Base-by-base conservation (phyloP, 1,140 invertebrate species). In the Mycetomoellerius zeteki region DNA sequence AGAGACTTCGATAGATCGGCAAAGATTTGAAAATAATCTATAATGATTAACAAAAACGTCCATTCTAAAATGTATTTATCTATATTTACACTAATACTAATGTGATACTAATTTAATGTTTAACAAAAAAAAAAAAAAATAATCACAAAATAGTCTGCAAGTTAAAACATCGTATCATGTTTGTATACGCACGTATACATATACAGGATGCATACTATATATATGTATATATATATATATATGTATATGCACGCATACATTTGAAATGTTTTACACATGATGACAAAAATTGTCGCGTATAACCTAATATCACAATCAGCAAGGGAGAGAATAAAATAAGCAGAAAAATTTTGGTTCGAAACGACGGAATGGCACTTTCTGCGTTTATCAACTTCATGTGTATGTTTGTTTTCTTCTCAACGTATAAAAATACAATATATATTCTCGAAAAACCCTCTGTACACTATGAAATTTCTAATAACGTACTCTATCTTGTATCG, bases 271-370 rank as follows among this genome's bases (percentile, higher is more conserved):
- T 89, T 86, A 72, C 64, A 86, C 72, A 90, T 69, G 84, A 92
- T 89, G 91, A 88, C 87, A 91, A 91, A 54, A 90, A 85, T 92
- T 73, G 87, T 91, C 90, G 77, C 87, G 64, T 81, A 90, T 37
- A 95, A 94, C 94, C 94, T 95, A 95, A 93, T 95, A 95, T 95
- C 94, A 95, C 94, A 95, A 95, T 94, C 85, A 94, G 89, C 82
- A 88, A 86, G 89, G 30, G 89, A 93, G 91, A 94, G 87, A 93
- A 92, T 89, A 91, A 91, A 91, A 78, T 87, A 80, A 91, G 89
- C 90, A 87, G 89, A 91, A 91, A 89, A 91, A 91, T 93, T 94
- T 93, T 88, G 91, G 93, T 92, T 93, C 86, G 85, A 88, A 91
- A 89, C 65, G 69, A 94, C 92, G 94, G 94, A 95, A 95, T 95